Conservation (phyloP, 1,140 invertebrate species). For the Magallana ariakensis region DNA sequence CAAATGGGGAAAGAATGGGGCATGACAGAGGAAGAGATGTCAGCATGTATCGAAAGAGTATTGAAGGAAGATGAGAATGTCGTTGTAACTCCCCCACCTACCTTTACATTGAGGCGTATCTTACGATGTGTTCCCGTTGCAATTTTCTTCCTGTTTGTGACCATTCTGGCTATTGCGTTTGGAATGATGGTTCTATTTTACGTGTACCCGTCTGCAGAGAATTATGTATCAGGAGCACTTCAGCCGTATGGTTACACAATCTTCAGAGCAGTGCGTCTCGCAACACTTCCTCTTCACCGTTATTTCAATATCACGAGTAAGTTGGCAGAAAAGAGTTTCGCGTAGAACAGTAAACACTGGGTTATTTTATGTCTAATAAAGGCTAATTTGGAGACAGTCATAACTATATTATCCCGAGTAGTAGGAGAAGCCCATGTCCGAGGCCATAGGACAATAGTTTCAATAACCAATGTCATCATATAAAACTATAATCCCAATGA, state of each 20-base stretch:
- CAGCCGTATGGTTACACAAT: slow-evolving; percentile 55
- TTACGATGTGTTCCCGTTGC: slow-evolving; percentile 35
- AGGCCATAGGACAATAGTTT: too few relatives aligned
- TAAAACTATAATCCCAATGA: too few relatives aligned
- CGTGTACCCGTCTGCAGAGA: slow-evolving; percentile 14
- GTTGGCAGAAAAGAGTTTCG: not conserved
- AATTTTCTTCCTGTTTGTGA: slow-evolving; percentile 23
- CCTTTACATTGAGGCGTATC: slow-evolving; percentile 38
- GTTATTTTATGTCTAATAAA: too few relatives aligned
- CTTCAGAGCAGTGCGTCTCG: slow-evolving; percentile 47
- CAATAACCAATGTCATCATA: too few relatives aligned
- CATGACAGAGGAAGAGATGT: slow-evolving; percentile 62
- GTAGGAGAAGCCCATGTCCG: too few relatives aligned
- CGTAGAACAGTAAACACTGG: too few relatives aligned
- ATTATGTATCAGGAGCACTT: slow-evolving; percentile 40
- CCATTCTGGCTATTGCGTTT: not conserved
- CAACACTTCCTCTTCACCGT: slow-evolving; percentile 50
- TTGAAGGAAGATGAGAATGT: slow-evolving; percentile 42
- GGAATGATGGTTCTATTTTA: not conserved
- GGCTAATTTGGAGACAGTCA: too few relatives aligned
- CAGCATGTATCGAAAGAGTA: slow-evolving; percentile 59
- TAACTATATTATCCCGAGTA: too few relatives aligned
- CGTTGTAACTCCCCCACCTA: not conserved
- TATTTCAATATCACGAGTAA: slow-evolving; percentile 53
- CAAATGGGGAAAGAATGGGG: slow-evolving; percentile 60